Conservation (phyloP, 1,140 invertebrate species). For the Drosophila punjabiensis region DNA sequence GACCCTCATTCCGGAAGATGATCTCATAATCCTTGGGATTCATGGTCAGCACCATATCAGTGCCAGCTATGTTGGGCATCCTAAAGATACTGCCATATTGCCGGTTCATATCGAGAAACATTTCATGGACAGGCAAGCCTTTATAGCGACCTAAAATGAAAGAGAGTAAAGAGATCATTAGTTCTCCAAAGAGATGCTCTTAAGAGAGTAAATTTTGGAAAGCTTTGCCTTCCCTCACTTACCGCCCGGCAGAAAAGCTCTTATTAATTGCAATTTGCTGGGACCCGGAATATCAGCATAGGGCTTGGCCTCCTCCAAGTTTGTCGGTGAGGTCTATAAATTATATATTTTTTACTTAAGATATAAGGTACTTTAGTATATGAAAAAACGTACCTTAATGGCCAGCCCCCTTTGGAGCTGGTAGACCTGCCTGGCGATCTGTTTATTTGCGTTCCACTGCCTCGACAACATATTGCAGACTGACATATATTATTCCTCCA, state of each 20-base stretch:
- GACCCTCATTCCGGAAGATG: slow-evolving; percentile 74
- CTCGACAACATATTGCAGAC: slow-evolving; percentile 67
- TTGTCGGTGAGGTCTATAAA: slow-evolving; percentile 2
- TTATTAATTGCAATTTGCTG: slow-evolving; percentile 57
- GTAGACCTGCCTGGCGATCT: slow-evolving; percentile 29
- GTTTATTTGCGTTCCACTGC: slow-evolving; percentile 25
- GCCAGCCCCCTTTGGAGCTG: slow-evolving; percentile 34
- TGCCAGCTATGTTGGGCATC: slow-evolving; percentile 63
- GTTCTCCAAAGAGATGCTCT: neutral
- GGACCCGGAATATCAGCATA: slow-evolving; percentile 68
- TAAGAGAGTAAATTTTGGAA: slow-evolving; percentile 3
- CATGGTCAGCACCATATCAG: slow-evolving; percentile 66
- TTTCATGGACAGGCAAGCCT: slow-evolving; percentile 51
- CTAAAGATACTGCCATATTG: slow-evolving; percentile 67
- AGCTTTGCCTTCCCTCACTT: slow-evolving; percentile 46
- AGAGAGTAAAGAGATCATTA: slow-evolving; percentile 12
- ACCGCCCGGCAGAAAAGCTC: slow-evolving; percentile 75
- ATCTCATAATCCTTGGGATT: slow-evolving; percentile 74
- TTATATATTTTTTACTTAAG: neutral
- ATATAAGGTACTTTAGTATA: neutral
- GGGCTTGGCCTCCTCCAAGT: slow-evolving; percentile 61
- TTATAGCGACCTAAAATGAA: slow-evolving; percentile 58
- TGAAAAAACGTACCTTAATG: slow-evolving; percentile 16
- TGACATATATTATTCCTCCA: slow-evolving; percentile 23
- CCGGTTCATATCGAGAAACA: slow-evolving; percentile 57